Base-by-base conservation (phyloP, 2,888 invertebrate species). In the Teinopalpus imperialis region DNA sequence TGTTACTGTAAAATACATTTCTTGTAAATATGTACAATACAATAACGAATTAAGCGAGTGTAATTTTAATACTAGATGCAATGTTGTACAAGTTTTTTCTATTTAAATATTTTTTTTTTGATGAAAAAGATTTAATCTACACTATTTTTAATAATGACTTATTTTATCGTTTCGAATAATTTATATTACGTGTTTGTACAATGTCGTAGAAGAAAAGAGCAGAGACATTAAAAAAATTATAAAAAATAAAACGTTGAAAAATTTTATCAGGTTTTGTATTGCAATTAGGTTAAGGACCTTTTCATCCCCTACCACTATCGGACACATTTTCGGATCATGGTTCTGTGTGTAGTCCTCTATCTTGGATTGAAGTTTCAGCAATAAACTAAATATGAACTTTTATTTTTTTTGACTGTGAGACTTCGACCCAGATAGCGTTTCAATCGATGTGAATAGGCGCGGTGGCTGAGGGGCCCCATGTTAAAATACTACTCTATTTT, bases 91-190 rank as follows among this genome's bases (percentile, higher is more conserved):
- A 85, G 81, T 70, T 76, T 74, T 66, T 47, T 57, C 76, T 83
- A 81, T 87, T 85, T 83, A 86, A 83, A 76, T 80, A 76, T 81
- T 82, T 77, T 76, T 83, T 36, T 40, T 45, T 45, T 45, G 32
- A 34, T 34, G 27, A 81, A 78, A 83, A 85, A 85, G 86, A 86
- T 87, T 83, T 85, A 87, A 86, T 86, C 82, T 85, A 83, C 80
- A 72, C 74, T 86, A 83, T 85, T 82, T 81, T 83, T 81, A 83
- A 83, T 85, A 81, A 81, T 75, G 70, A 81, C 81, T 74, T 87
- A 86, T 86, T 86, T 80, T 85, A 86, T 88, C 80, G 81, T 87
- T 85, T 83, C 81, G 76, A 82, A 78, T 88, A 86, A 88, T 87
- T 87, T 87, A 88, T 87, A 85, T 78, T 72, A 79, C 81, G 75